These are phyloP conservation scores for Pungitius pungitius DNA, from an alignment of 2,113 vertebrate genomes.

Conservation along the genomic window DNA sequence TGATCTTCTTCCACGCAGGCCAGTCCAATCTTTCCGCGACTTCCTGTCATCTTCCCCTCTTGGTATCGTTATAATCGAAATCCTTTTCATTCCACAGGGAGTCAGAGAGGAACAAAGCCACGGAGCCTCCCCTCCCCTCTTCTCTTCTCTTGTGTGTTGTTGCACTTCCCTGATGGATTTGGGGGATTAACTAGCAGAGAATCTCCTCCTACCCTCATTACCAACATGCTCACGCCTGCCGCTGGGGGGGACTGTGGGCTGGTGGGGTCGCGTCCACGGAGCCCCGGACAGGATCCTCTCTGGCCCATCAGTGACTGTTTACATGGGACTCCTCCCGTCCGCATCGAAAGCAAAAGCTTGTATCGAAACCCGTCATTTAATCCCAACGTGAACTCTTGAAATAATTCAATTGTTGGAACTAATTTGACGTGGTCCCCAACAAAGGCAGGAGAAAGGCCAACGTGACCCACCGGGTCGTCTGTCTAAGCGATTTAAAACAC, in stretches of 20 bases:
- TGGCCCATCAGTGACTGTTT: constrained; percentile 26
- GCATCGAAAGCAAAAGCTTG: not conserved
- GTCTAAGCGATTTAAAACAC: constrained; percentile 1
- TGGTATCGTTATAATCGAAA: constrained; percentile 2
- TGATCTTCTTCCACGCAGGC: not conserved
- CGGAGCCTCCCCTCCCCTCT: constrained; percentile 34
- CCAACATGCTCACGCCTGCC: constrained; percentile 37
- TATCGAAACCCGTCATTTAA: not conserved
- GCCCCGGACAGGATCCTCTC: constrained; percentile 29
- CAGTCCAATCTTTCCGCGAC: constrained; percentile 11
- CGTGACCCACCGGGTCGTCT: not conserved
- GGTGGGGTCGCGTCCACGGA: constrained; percentile 34
- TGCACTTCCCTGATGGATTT: constrained; percentile 74
- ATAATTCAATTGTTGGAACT: not conserved
- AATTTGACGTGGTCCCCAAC: not conserved
- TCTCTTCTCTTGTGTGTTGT: constrained; percentile 50
- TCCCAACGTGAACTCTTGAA: not conserved
- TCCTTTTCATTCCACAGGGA: constrained; percentile 24
- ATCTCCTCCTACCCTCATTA: constrained; percentile 75
- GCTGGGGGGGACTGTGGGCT: constrained; percentile 16
- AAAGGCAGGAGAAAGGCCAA: not conserved
- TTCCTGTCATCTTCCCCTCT: not conserved
- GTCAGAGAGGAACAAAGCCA: constrained; percentile 53
- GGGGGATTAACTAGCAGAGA: constrained; percentile 74
- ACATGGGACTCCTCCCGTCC: not conserved